phyloP scores from a whole-genome alignment of 2,888 invertebrate species.

The Odontocolon sp. region DNA sequence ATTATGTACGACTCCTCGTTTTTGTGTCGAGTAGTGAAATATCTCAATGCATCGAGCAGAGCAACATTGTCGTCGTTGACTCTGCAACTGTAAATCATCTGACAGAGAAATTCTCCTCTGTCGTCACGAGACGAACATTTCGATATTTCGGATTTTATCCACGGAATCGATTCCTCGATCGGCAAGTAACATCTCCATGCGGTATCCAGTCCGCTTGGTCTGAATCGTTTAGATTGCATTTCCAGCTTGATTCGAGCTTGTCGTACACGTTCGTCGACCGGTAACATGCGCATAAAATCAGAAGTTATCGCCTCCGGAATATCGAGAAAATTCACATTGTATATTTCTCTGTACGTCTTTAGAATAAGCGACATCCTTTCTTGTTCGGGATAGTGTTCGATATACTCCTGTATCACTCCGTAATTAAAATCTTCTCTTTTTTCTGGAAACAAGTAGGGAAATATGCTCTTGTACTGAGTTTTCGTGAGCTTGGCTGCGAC shows the following conservation, averaged over 20 bases:
- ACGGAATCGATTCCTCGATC: constrained; percentile 63
- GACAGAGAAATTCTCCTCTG: constrained; percentile 62
- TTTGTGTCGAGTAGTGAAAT: constrained; percentile 69
- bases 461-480: constrained; percentile 67
- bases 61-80: constrained; percentile 72
- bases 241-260: constrained; percentile 68
- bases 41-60: constrained; percentile 69
- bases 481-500: constrained; percentile 59
- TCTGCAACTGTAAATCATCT: constrained; percentile 73
- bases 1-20: constrained; percentile 71
- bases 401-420: constrained; percentile 43
- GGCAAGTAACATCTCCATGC: constrained; percentile 73
- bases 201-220: background rate
- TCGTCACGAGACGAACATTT: constrained; percentile 48
- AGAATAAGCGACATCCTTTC: constrained; percentile 61
- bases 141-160: constrained; percentile 66
- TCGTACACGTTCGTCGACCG: constrained; percentile 65
- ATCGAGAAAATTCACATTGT: constrained; percentile 63
- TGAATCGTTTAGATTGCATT: constrained; percentile 18
- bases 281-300: constrained; percentile 64
- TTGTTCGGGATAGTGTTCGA: constrained; percentile 67
- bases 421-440: constrained; percentile 44
- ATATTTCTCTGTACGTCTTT: constrained; percentile 65
- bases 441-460: constrained; percentile 64
- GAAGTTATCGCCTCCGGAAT: constrained; percentile 53